A percentile compares a stretch with the other conserved stretches of the same genome.
Conservation (phyloP, 1,140 invertebrate species). For the Neoseiulus cucumeris region DNA sequence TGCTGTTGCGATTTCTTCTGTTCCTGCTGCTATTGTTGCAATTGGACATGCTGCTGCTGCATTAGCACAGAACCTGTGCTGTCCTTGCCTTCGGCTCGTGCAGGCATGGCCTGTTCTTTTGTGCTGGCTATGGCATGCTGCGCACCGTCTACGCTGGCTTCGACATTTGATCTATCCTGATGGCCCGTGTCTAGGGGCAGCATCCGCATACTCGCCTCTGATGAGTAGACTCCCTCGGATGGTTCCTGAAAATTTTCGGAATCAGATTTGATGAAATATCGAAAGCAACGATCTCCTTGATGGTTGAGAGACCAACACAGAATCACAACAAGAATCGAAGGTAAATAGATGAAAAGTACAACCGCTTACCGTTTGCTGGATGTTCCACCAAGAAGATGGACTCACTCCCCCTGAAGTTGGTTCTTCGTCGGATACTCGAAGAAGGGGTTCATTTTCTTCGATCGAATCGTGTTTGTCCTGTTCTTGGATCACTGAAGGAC, state of each 20-base stretch:
- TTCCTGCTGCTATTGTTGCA: conserved; percentile 25
- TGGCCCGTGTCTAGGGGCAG: too few relatives aligned
- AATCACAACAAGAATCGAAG: background rate
- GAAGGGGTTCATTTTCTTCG: background rate
- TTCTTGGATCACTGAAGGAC: background rate
- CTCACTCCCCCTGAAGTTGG: conserved; percentile 21
- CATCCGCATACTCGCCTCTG: too few relatives aligned
- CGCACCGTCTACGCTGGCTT: background rate
- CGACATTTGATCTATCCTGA: background rate
- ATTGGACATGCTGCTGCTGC: conserved; percentile 19
- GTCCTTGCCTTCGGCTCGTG: too few relatives aligned
- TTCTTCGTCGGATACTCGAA: background rate
- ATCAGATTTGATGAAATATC: too few relatives aligned
- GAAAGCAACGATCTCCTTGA: too few relatives aligned
- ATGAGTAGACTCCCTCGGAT: too few relatives aligned
- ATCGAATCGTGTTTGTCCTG: background rate
- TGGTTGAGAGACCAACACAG: background rate
- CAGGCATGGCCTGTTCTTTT: background rate
- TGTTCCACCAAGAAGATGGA: conserved; percentile 18
- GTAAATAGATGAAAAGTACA: background rate
- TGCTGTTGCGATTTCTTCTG: conserved; percentile 11
- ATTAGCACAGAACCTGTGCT: background rate
- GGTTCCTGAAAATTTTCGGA: too few relatives aligned
- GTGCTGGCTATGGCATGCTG: background rate
- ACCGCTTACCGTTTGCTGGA: too few relatives aligned